Evolutionary conservation across 1,140 invertebrate species (phyloP), one percentile per base, ranked within the genome.

Genomic region (Druon quercuslanigerum): DNA sequence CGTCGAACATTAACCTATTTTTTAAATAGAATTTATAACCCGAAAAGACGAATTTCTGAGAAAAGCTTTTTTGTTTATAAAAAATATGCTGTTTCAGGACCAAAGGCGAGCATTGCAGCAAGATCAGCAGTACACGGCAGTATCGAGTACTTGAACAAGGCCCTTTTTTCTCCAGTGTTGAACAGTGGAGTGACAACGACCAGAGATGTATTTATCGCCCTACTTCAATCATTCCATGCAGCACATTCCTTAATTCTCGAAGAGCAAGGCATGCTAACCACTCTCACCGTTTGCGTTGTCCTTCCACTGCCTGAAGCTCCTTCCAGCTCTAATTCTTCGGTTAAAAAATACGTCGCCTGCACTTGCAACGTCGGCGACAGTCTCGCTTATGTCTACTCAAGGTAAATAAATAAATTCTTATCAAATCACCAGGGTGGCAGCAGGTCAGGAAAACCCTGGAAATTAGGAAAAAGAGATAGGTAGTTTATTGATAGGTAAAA

Each of bases 351-450:
- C 90, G 94, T 96, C 72, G 96, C 96, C 12, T 98, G 97, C 89
- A 95, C 96, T 51, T 97, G 97, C 84, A 98, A 98, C 89, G 96
- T 98, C 20, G 97, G 97, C 2, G 97, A 98, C 87, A 97, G 95
- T 79, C 92, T 98, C 79, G 97, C 96, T 19, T 98, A 97, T 85
- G 95, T 98, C 72, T 98, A 97, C 90, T 97, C 95, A 77, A 93
- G 94, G 86, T 90, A 84, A 82, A 33, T 33, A 3, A 33, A 2
- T 33, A 33, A 33, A 33, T 33, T 33, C 2, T 33, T 33, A 33
- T 33, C 25, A 33, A 33, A 33, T 33, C 25, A 33, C 2, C 25
- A 33, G 25, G 25, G 25, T 33, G 25, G 25, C 25, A 2, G 25
- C 25, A 5, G 25, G 25, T 33, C 25, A 33, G 25, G 25, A 4